Evolutionary conservation across 2,888 invertebrate species (phyloP).

Genomic region (Tolmerus cingulatus): DNA sequence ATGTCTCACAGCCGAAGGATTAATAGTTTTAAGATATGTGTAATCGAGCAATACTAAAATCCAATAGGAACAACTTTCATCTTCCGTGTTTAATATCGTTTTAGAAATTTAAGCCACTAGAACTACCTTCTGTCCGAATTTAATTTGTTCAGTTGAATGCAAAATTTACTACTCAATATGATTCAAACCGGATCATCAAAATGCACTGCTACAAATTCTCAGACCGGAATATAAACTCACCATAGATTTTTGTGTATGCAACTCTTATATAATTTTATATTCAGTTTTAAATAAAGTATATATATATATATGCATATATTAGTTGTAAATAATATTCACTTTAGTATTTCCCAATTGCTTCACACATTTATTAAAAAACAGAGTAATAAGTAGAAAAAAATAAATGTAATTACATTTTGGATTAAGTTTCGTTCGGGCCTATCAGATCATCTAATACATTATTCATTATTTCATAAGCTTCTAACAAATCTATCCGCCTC

Average conservation of each 20-base stretch:
- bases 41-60: too few relatives aligned
- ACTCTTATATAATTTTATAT: not conserved
- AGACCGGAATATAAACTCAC: not conserved
- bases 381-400: not conserved
- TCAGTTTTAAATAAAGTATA: too few relatives aligned
- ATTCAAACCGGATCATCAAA: not conserved
- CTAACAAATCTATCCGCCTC: not conserved
- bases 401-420: not conserved
- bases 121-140: too few relatives aligned
- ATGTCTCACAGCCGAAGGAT: too few relatives aligned
- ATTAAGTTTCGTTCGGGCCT: constrained; percentile 17
- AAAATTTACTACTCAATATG: not conserved
- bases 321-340: not conserved
- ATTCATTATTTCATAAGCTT: not conserved
- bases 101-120: too few relatives aligned
- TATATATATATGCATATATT: not conserved
- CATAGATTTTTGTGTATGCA: not conserved
- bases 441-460: not conserved
- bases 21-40: too few relatives aligned
- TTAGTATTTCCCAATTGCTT: not conserved
- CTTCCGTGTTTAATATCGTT: too few relatives aligned
- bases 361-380: not conserved
- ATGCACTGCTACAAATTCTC: not conserved
- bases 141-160: not conserved
- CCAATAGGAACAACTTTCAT: too few relatives aligned